phyloP scores from a whole-genome alignment of 2,113 vertebrate species.

The Puntigrus tetrazona region DNA sequence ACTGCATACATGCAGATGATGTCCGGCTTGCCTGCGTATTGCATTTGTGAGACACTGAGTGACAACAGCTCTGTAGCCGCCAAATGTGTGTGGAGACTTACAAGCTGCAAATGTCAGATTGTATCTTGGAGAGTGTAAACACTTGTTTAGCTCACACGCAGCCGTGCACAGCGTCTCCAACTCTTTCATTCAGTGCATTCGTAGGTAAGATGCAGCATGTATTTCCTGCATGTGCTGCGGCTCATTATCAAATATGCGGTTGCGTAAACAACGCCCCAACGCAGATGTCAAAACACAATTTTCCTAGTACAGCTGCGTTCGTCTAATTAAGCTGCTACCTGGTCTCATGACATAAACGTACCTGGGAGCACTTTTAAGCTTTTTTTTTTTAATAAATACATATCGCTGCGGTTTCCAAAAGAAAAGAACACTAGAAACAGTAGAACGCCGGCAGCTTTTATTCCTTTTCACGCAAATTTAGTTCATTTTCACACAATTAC shows the following conservation, averaged over 20 bases:
- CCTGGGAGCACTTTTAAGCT: too few relatives aligned
- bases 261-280: slow-evolving; percentile 2
- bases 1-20: neutral
- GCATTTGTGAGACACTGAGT: neutral
- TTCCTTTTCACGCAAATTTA: too few relatives aligned
- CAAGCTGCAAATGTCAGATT: slow-evolving; percentile 15
- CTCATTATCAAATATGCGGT: slow-evolving; percentile 13
- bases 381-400: too few relatives aligned
- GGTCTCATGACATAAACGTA: too few relatives aligned
- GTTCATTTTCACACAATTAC: too few relatives aligned
- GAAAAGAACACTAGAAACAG: too few relatives aligned
- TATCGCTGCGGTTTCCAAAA: too few relatives aligned
- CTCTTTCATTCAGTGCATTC: neutral
- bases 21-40: neutral
- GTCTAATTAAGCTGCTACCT: too few relatives aligned
- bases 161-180: neutral
- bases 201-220: neutral
- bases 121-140: slow-evolving; percentile 1
- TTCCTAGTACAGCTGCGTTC: neutral
- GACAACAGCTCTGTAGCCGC: neutral
- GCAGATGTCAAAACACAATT: neutral
- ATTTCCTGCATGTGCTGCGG: slow-evolving; percentile 15
- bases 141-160: neutral
- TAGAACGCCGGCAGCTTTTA: too few relatives aligned
- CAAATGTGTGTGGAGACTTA: neutral